These are phyloP conservation scores for Neocrepidodera transversa DNA, from an alignment of 2,888 invertebrate genomes.

Conservation along the genomic window DNA sequence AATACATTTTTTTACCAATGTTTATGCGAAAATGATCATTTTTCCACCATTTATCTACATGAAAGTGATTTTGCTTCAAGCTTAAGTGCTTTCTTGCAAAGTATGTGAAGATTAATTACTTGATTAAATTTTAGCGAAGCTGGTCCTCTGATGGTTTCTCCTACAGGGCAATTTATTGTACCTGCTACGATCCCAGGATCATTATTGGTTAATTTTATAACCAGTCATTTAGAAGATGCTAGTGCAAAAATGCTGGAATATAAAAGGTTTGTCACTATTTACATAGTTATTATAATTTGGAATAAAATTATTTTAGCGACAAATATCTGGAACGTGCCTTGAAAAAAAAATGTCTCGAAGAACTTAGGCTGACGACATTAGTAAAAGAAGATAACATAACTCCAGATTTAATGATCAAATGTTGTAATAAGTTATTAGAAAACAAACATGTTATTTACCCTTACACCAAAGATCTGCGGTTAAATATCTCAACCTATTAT, in stretches of 20 bases:
- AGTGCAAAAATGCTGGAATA: slow-evolving; percentile 75
- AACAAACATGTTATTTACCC: slow-evolving; percentile 60
- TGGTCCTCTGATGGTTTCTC: slow-evolving; percentile 91
- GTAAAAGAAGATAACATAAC: slow-evolving; percentile 91
- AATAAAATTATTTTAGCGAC: slow-evolving; percentile 65
- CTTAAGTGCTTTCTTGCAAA: no score
- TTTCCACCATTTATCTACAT: background rate
- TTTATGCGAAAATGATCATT: no score
- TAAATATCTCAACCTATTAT: slow-evolving; percentile 90
- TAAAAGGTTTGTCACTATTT: slow-evolving; percentile 65
- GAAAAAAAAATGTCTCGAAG: slow-evolving; percentile 69
- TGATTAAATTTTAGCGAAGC: slow-evolving; percentile 74
- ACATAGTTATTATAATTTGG: background rate
- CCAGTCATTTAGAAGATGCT: slow-evolving; percentile 78
- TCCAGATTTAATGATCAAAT: slow-evolving; percentile 87
- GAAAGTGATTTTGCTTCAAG: no score
- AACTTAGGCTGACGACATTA: slow-evolving; percentile 75
- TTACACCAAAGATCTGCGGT: slow-evolving; percentile 70
- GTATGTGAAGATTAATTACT: no score
- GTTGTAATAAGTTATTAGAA: slow-evolving; percentile 75
- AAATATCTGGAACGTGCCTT: slow-evolving; percentile 82
- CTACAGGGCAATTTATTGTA: slow-evolving; percentile 91
- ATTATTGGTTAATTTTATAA: slow-evolving; percentile 83
- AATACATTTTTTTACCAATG: slow-evolving; percentile 47
- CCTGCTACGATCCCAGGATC: slow-evolving; percentile 91